These are phyloP conservation scores for Heliconius cydno DNA, from an alignment of 2,888 invertebrate genomes.

Conservation along the genomic window DNA sequence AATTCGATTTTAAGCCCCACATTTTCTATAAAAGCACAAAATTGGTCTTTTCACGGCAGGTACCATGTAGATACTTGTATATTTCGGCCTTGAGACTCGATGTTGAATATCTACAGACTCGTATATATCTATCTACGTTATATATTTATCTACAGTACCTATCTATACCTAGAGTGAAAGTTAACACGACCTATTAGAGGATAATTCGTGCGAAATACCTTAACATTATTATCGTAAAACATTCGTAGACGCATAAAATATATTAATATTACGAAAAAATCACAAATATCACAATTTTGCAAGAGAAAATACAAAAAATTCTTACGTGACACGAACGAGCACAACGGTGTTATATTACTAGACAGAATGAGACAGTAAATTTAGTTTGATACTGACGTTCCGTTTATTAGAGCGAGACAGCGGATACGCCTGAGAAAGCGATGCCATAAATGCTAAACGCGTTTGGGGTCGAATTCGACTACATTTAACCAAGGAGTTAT, in stretches of 20 bases:
- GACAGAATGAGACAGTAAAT: constrained; percentile 77
- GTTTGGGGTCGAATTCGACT: constrained; percentile 65
- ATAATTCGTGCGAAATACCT: constrained; percentile 52
- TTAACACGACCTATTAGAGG: constrained; percentile 77
- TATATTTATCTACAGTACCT: constrained; percentile 77
- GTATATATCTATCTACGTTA: constrained; percentile 63
- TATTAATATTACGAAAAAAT: constrained; percentile 60
- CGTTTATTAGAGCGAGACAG: constrained; percentile 72
- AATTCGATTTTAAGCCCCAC: constrained; percentile 57
- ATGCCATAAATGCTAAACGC: constrained; percentile 81
- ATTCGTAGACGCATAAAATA: constrained; percentile 59
- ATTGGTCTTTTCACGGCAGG: constrained; percentile 69
- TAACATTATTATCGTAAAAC: constrained; percentile 56
- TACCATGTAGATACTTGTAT: constrained; percentile 67
- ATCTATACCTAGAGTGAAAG: constrained; percentile 83
- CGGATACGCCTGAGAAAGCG: constrained; percentile 79
- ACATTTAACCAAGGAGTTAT: constrained; percentile 58
- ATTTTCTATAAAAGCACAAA: constrained; percentile 55
- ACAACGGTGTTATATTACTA: constrained; percentile 84
- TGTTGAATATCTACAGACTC: constrained; percentile 78
- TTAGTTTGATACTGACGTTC: constrained; percentile 71
- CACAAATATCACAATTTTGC: constrained; percentile 64
- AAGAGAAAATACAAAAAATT: constrained; percentile 79
- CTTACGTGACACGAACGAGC: constrained; percentile 84
- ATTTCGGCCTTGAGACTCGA: constrained; percentile 83